phyloP scores from a whole-genome alignment of 2,797 vertebrate genomes.

The Synanceia verrucosa region DNA sequence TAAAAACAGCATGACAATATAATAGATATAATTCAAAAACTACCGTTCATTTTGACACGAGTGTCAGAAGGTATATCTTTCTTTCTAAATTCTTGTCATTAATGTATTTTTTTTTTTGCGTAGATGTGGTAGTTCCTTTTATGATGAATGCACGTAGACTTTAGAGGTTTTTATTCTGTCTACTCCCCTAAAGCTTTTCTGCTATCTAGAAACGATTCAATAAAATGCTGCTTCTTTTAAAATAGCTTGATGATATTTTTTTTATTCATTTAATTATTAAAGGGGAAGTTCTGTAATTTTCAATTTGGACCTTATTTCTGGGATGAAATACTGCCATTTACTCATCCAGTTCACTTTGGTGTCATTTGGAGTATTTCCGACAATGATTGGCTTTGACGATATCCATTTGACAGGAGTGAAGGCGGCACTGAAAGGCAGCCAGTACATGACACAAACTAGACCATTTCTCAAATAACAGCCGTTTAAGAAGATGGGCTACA shows the following conservation, averaged over 20 bases:
- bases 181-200: background rate
- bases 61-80: background rate
- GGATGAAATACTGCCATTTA: too few relatives aligned
- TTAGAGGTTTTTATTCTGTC: background rate
- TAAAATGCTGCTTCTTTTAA: conserved; percentile 6
- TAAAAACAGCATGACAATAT: conserved; percentile 15
- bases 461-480: too few relatives aligned
- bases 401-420: too few relatives aligned
- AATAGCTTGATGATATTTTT: conserved; percentile 9
- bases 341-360: too few relatives aligned
- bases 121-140: background rate
- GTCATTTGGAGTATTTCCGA: too few relatives aligned
- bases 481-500: too few relatives aligned
- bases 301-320: conserved; percentile 32
- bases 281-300: too few relatives aligned
- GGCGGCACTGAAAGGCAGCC: too few relatives aligned
- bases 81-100: background rate
- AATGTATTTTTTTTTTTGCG: background rate
- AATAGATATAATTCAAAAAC: conserved; percentile 16
- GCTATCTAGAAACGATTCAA: background rate
- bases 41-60: background rate
- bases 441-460: too few relatives aligned
- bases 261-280: conserved; percentile 26
- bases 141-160: background rate
- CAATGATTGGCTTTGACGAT: too few relatives aligned